Evolutionary conservation across 2,797 vertebrate species (phyloP).

Genomic region (Hyperoplus lanceolatus): DNA sequence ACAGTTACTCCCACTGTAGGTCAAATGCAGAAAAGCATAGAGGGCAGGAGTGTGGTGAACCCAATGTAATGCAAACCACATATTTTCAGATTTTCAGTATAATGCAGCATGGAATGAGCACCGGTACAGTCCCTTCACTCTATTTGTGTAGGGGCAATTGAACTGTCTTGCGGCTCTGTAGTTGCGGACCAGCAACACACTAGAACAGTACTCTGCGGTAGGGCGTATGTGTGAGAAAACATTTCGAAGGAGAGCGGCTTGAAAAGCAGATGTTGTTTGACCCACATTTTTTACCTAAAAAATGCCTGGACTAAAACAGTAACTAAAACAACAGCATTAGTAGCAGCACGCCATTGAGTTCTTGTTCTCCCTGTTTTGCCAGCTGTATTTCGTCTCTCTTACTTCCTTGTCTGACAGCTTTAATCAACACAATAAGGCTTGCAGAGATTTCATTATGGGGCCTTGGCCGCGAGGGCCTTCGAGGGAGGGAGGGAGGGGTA

Average conservation of each 20-base stretch:
- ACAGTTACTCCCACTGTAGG: not conserved
- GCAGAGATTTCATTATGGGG: conserved; percentile 78
- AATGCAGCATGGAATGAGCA: not conserved
- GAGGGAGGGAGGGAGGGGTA: conserved; percentile 25
- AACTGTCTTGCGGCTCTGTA: conserved; percentile 1
- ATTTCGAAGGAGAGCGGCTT: conserved; percentile 15
- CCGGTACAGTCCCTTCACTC: not conserved
- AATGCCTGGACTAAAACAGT: conserved; percentile 23
- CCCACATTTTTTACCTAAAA: not conserved
- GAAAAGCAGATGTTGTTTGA: conserved; percentile 41
- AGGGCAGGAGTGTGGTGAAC: not conserved
- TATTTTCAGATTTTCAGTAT: not conserved
- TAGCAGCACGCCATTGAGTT: conserved; percentile 38
- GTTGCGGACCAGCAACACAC: conserved; percentile 1
- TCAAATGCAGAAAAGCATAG: not conserved
- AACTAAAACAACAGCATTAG: conserved; percentile 49
- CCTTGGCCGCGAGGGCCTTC: conserved; percentile 64
- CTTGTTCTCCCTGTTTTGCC: conserved; percentile 60
- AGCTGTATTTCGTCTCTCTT: conserved; percentile 73
- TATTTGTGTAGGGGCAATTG: conserved; percentile 21
- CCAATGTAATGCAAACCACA: not conserved
- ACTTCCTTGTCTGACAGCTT: conserved; percentile 78
- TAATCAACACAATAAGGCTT: conserved; percentile 82
- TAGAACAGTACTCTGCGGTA: conserved; percentile 11
- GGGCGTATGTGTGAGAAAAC: conserved; percentile 16